Evolutionary conservation across 2,888 invertebrate species (phyloP).

Genomic region (Chrysotoxum bicinctum): DNA sequence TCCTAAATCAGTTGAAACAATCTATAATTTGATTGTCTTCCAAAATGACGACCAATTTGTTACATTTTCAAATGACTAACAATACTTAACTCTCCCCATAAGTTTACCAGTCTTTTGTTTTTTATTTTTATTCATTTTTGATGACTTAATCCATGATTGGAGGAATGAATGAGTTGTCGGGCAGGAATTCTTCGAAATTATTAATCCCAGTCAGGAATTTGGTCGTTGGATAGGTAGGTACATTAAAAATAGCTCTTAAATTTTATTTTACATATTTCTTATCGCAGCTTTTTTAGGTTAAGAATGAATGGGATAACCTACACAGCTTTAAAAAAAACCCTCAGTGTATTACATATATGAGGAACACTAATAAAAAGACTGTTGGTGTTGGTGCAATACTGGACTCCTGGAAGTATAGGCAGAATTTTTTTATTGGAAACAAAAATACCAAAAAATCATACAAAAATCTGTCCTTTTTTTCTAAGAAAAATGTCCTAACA

Average conservation of each 20-base stretch:
- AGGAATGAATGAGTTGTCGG: slow-evolving; percentile 41
- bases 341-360: no score
- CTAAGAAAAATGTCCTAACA: no score
- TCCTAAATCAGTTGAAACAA: background rate
- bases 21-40: slow-evolving; percentile 26
- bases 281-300: background rate
- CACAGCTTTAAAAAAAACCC: no score
- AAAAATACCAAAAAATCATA: no score
- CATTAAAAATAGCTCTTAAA: background rate
- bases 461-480: no score
- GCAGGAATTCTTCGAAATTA: slow-evolving; percentile 46
- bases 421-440: no score
- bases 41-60: slow-evolving; percentile 58
- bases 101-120: background rate
- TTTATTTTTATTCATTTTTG: slow-evolving; percentile 15
- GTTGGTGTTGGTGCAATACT: no score
- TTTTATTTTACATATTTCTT: background rate
- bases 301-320: background rate
- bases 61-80: slow-evolving; percentile 32
- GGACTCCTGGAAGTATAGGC: no score
- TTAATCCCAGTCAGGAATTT: slow-evolving; percentile 27
- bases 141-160: slow-evolving; percentile 65
- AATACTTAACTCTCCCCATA: background rate
- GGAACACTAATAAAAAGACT: no score
- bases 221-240: background rate